These are phyloP conservation scores for Philaethria dido DNA, from an alignment of 2,888 invertebrate genomes.

Conservation along the genomic window DNA sequence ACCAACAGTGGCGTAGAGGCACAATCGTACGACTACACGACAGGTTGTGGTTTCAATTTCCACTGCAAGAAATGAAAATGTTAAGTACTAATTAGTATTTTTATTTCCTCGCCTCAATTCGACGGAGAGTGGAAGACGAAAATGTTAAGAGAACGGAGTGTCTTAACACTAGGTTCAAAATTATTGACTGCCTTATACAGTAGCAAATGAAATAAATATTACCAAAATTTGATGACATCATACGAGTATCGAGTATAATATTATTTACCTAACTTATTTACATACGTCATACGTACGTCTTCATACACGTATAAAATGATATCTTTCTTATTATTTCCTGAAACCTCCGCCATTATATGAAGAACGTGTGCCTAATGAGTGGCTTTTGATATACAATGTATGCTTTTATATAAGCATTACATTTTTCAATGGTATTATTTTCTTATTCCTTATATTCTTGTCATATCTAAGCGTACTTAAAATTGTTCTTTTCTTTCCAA, in stretches of 20 bases:
- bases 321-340: conserved; percentile 3
- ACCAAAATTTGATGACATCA: neutral
- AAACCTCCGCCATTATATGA: neutral
- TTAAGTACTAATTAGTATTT: no score
- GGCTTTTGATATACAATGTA: conserved; percentile 8
- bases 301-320: neutral
- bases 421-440: neutral
- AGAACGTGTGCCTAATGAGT: neutral
- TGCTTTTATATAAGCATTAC: neutral
- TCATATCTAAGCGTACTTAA: neutral
- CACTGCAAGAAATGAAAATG: no score
- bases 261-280: neutral
- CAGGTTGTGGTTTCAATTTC: no score
- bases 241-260: no score
- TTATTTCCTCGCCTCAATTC: no score
- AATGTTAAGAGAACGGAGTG: no score
- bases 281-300: neutral
- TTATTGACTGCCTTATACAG: neutral
- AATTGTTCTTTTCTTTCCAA: neutral
- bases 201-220: neutral
- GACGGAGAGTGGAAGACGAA: no score
- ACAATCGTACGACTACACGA: no score
- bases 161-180: no score
- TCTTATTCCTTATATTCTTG: neutral
- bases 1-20: no score